Evolutionary conservation across 2,797 vertebrate species (phyloP).

Genomic region (Pelobates cultripes): DNA sequence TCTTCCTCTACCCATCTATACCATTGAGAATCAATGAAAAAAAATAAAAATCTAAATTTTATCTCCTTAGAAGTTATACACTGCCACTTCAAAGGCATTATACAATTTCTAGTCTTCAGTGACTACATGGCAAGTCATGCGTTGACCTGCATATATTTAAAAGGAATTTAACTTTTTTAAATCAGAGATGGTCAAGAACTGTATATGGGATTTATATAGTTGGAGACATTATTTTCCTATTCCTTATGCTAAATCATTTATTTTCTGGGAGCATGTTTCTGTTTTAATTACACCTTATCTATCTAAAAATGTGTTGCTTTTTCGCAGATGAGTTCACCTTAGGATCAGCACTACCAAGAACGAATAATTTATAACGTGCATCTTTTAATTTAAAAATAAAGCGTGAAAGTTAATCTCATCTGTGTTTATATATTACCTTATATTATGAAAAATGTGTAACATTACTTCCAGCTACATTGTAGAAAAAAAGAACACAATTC

Average conservation of each 20-base stretch:
- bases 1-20: no score
- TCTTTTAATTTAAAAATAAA: constrained; percentile 11
- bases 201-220: background rate
- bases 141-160: no score
- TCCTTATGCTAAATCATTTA: background rate
- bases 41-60: no score
- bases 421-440: background rate
- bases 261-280: background rate
- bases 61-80: no score
- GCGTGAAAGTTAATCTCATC: constrained; percentile 6
- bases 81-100: no score
- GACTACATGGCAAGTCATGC: no score
- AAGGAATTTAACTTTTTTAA: background rate
- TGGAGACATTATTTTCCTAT: background rate
- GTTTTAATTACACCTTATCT: constrained; percentile 2
- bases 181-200: background rate
- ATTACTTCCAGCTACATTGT: background rate
- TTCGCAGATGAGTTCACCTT: background rate
- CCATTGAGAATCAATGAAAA: no score
- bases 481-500: background rate
- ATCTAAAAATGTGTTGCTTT: constrained; percentile 3
- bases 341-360: background rate
- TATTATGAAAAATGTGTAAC: constrained; percentile 4
- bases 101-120: no score
- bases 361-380: background rate